These are phyloP conservation scores for Hydractinia echinata DNA, from an alignment of 30 jellyfish, hydroid and myxozoan species.

Conservation along the genomic window DNA sequence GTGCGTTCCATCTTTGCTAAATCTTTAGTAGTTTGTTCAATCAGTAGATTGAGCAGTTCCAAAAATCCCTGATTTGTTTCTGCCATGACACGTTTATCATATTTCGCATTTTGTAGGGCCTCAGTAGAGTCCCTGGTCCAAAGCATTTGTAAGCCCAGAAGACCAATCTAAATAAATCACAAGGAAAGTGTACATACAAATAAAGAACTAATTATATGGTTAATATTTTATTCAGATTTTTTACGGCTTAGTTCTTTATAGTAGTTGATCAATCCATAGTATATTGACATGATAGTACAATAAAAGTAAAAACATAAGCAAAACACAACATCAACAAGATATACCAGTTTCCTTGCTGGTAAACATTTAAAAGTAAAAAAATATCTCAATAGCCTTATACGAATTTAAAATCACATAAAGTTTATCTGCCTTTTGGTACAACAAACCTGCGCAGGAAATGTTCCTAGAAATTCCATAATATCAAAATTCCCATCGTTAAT, in stretches of 20 bases:
- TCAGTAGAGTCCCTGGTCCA: conserved; percentile 87
- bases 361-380: background rate
- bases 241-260: background rate
- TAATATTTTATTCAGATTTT: background rate
- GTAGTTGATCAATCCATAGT: background rate
- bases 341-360: background rate
- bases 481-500: conserved; percentile 66
- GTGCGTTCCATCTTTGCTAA: conserved; percentile 58
- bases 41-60: conserved; percentile 66
- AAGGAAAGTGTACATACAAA: background rate
- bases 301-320: background rate
- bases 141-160: conserved; percentile 80
- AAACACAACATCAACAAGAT: background rate
- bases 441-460: conserved; percentile 76
- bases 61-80: conserved; percentile 62
- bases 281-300: background rate
- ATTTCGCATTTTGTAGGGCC: conserved; percentile 71
- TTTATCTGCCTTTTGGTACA: no score
- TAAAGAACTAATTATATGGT: background rate
- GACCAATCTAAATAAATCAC: conserved; percentile 52
- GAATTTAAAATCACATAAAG: no score
- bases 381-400: no score
- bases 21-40: conserved; percentile 81
- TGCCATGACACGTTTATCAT: conserved; percentile 79
- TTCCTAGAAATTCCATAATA: conserved; percentile 50